These are phyloP conservation scores for Leptinotarsa lineolata DNA, from an alignment of 1,140 invertebrate genomes.

Conservation along the genomic window DNA sequence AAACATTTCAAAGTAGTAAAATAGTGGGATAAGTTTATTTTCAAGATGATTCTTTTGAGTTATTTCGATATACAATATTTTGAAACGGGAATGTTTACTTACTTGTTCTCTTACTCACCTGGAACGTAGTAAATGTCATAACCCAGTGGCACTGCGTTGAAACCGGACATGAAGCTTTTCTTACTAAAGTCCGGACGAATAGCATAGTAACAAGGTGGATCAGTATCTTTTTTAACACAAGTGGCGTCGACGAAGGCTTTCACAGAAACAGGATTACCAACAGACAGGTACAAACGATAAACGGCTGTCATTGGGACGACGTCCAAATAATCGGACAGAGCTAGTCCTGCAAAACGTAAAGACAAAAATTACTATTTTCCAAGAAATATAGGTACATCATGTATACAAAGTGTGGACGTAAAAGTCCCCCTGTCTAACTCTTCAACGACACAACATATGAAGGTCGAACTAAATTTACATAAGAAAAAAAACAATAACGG, in stretches of 20 bases:
- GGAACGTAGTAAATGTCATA: conserved; percentile 27
- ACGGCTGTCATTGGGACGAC: conserved; percentile 58
- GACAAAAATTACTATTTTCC: background rate
- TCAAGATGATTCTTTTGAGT: too few relatives aligned
- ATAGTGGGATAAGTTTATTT: too few relatives aligned
- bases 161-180: conserved; percentile 17
- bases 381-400: background rate
- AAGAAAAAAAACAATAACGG: too few relatives aligned
- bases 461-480: too few relatives aligned
- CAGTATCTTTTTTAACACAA: conserved; percentile 39
- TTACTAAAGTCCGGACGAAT: conserved; percentile 20
- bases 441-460: too few relatives aligned
- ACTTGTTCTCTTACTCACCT: conserved; percentile 13
- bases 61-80: too few relatives aligned
- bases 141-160: conserved; percentile 22
- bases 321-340: conserved; percentile 54
- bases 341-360: conserved; percentile 48
- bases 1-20: too few relatives aligned
- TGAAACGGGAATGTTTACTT: too few relatives aligned
- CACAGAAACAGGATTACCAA: conserved; percentile 59
- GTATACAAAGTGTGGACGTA: too few relatives aligned
- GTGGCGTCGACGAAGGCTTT: conserved; percentile 51
- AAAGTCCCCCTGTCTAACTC: too few relatives aligned
- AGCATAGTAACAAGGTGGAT: conserved; percentile 35
- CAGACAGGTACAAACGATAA: conserved; percentile 57